phyloP scores from a whole-genome alignment of 2,888 invertebrate genomes.

The Eurytoma californica region DNA sequence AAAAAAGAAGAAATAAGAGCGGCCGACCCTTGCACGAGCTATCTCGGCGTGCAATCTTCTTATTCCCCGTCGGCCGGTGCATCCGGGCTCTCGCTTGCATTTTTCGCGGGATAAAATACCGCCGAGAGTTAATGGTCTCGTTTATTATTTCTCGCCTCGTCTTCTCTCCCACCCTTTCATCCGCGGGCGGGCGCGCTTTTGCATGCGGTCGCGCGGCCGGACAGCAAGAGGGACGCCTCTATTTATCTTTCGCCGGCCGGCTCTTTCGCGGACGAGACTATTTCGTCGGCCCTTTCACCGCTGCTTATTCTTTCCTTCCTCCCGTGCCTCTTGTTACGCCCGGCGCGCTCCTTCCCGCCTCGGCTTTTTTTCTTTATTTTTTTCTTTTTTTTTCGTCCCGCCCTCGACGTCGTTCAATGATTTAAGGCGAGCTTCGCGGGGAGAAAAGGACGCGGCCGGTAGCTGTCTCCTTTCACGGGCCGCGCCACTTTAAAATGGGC shows the following conservation, averaged over 20 bases:
- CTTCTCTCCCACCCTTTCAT: conserved; percentile 63
- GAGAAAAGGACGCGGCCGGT: background rate
- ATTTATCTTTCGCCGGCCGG: conserved; percentile 37
- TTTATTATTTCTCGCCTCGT: conserved; percentile 72
- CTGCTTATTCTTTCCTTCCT: background rate
- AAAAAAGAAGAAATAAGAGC: no score
- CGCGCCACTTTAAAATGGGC: no score
- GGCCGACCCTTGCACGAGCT: background rate
- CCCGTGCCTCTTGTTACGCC: background rate
- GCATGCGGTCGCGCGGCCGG: conserved; percentile 11
- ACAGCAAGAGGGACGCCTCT: conserved; percentile 4
- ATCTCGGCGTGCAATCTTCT: conserved; percentile 12
- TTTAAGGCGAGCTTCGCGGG: background rate
- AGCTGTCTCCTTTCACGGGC: no score
- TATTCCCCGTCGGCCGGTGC: background rate
- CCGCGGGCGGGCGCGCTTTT: conserved; percentile 16
- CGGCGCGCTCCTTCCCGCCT: background rate
- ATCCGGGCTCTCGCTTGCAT: background rate
- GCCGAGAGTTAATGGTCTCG: conserved; percentile 70
- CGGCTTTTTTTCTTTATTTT: background rate
- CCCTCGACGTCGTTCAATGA: conserved; percentile 20
- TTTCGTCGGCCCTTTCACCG: conserved; percentile 22
- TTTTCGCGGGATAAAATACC: conserved; percentile 24
- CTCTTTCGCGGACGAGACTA: conserved; percentile 24
- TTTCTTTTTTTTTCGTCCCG: background rate